Conservation (phyloP, 2,113 vertebrate species). For the Tachysurus fulvidraco region DNA sequence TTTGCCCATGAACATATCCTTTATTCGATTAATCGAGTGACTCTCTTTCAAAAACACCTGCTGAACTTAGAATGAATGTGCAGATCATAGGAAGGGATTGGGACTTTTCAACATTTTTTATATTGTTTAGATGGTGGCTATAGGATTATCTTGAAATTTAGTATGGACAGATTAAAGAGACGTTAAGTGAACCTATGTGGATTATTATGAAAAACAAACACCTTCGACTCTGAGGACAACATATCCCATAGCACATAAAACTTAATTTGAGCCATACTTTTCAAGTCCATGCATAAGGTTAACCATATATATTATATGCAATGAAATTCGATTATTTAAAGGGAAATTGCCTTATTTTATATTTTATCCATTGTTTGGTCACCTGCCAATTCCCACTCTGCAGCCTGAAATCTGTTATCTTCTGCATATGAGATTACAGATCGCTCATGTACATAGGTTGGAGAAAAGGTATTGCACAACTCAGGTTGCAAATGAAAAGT, state of each 20-base stretch:
- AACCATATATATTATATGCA: background rate
- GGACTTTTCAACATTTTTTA: background rate
- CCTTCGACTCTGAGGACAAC: background rate
- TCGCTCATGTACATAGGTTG: background rate
- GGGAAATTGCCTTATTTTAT: background rate
- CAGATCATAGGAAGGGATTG: conserved; percentile 53
- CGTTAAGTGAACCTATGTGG: background rate
- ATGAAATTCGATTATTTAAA: background rate
- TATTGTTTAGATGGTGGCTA: background rate
- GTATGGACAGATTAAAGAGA: background rate
- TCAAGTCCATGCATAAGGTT: background rate
- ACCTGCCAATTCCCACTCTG: background rate
- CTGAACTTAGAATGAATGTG: conserved; percentile 46
- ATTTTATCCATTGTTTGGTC: background rate
- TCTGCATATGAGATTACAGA: background rate
- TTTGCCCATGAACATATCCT: conserved; percentile 72
- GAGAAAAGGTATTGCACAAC: background rate
- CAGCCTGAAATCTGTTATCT: background rate
- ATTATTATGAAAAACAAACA: background rate
- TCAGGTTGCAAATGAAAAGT: background rate
- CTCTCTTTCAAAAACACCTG: conserved; percentile 68
- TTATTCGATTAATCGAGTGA: conserved; percentile 68
- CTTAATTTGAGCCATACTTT: conserved; percentile 8
- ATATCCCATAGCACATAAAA: background rate
- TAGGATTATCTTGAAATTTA: background rate